phyloP scores from a whole-genome alignment of 2,797 vertebrate genomes.

The Notamacropus eugenii region DNA sequence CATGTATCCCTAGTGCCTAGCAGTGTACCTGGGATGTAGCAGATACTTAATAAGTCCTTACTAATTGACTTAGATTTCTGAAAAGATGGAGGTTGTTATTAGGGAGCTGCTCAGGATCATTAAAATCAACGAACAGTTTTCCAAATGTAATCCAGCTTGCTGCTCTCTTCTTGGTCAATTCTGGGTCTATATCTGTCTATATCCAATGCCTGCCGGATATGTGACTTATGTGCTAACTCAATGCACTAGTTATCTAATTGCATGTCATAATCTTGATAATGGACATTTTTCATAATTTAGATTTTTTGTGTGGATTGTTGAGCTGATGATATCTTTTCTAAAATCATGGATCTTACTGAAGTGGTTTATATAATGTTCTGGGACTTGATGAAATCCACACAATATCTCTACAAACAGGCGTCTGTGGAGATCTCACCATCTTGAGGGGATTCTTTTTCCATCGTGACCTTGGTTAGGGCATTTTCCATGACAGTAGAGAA shows the following conservation, averaged over 20 bases:
- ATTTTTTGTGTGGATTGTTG: neutral
- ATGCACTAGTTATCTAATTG: neutral
- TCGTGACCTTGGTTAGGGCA: neutral
- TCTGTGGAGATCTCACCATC: neutral
- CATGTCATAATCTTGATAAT: neutral
- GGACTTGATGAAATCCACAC: neutral
- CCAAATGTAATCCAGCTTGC: neutral
- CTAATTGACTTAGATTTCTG: neutral
- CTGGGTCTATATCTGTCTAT: neutral
- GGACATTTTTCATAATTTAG: neutral
- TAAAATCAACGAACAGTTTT: neutral
- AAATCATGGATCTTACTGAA: neutral
- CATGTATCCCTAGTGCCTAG: neutral
- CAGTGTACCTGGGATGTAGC: neutral
- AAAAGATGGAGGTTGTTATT: neutral
- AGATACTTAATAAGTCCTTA: neutral
- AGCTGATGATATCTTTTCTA: neutral
- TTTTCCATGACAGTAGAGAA: neutral
- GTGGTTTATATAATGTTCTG: neutral
- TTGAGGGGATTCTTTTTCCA: neutral
- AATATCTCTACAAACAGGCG: neutral
- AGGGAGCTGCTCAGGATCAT: neutral
- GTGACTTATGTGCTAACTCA: neutral
- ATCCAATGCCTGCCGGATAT: neutral
- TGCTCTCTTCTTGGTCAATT: neutral